Conservation (phyloP, 2,113 vertebrate genomes). For the Hassar affinis region DNA sequence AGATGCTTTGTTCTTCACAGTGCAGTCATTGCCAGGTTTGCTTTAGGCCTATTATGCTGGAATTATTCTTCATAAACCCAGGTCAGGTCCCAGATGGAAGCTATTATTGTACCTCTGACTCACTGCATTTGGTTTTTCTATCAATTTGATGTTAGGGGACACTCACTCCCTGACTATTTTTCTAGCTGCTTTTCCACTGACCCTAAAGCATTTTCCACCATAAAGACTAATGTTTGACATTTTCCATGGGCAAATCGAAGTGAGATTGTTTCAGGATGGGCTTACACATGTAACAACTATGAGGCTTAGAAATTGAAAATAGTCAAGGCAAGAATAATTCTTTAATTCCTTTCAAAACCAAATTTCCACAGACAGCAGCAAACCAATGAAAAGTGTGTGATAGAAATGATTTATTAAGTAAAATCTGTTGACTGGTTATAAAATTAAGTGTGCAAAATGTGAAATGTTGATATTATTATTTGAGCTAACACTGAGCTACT, state of each 20-base stretch:
- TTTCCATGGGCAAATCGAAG: conserved; percentile 47
- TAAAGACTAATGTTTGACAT: conserved; percentile 50
- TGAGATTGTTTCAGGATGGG: conserved; percentile 52
- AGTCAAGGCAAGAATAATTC: conserved; percentile 26
- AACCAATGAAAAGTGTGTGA: neutral
- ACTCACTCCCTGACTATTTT: conserved; percentile 46
- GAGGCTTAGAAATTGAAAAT: conserved; percentile 11
- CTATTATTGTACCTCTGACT: conserved; percentile 54
- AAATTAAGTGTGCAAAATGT: conserved; percentile 36
- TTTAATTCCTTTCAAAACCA: neutral
- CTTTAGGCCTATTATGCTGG: conserved; percentile 49
- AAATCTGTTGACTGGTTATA: conserved; percentile 8
- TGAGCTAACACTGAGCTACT: conserved; percentile 15
- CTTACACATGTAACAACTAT: conserved; percentile 32
- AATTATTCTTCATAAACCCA: conserved; percentile 54
- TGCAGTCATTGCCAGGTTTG: conserved; percentile 49
- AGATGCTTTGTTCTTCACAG: conserved; percentile 48
- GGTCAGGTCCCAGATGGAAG: conserved; percentile 60
- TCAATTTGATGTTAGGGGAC: conserved; percentile 53
- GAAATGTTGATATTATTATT: conserved; percentile 12
- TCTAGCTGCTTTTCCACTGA: conserved; percentile 47
- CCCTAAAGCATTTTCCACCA: conserved; percentile 45
- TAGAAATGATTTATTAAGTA: conserved; percentile 11
- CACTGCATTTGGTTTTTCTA: conserved; percentile 57
- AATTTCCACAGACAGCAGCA: neutral